phyloP scores from a whole-genome alignment of 2,113 vertebrate species.

The Sus scrofa region DNA sequence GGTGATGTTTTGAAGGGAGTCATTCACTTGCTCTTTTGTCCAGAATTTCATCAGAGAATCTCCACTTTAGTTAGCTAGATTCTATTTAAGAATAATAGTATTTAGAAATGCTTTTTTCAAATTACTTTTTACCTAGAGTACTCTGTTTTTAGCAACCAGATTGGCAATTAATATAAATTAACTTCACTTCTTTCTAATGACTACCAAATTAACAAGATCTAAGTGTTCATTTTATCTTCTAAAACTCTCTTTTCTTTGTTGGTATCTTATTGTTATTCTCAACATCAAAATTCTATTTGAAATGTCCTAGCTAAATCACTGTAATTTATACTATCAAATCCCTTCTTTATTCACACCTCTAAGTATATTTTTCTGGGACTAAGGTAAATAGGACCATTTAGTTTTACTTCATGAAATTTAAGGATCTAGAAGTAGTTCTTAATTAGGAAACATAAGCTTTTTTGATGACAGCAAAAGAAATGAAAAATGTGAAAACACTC shows the following conservation, averaged over 20 bases:
- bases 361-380: background rate
- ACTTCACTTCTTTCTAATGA: constrained; percentile 27
- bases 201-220: background rate
- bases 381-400: background rate
- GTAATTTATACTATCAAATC: background rate
- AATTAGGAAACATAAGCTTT: background rate
- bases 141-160: constrained; percentile 48
- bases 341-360: background rate
- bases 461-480: background rate
- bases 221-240: background rate
- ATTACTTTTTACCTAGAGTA: background rate
- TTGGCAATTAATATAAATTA: constrained; percentile 70
- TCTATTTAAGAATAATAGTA: constrained; percentile 24
- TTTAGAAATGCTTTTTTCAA: constrained; percentile 3
- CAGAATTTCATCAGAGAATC: background rate
- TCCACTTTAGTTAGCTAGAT: constrained; percentile 15
- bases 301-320: background rate
- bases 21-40: background rate
- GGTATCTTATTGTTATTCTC: background rate
- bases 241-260: background rate
- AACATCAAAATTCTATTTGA: background rate
- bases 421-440: background rate
- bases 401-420: background rate
- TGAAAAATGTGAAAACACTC: background rate
- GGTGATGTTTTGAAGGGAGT: background rate